Base-by-base conservation (phyloP, 2,797 vertebrate genomes). In the Liasis olivaceus region DNA sequence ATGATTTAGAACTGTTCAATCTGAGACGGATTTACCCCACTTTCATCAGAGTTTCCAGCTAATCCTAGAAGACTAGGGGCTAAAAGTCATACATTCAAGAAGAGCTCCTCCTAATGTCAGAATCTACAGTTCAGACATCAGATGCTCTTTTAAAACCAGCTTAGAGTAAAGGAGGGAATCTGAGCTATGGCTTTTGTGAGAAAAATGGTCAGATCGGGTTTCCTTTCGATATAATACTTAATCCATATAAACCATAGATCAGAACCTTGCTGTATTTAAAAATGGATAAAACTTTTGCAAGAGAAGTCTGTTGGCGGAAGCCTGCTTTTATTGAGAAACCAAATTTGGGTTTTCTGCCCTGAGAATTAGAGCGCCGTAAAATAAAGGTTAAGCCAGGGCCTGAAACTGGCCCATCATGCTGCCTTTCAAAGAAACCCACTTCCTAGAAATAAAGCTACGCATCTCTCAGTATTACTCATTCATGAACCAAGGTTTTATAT, bases 381-480 rank as follows among this genome's bases (percentile, higher is more conserved):
- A 66, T n/a, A 22, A 58, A 9, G 36, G 24, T 62, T 17, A 47
- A 6, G 11, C 42, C 66, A 28, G 58, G 62, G 54, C 56, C 60
- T 66, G 62, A 92, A 85, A 69, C 3, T 14, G 72, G 60, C 24
- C 11, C 5, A 5, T 58, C 87, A 66, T 15, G 77, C n/a, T 85
- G 12, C 62, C 6, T 64, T 85, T 85, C 77, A 89, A 58, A 89
- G 60, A 92, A 89, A 31, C 69, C 24, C 51, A 92, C 66, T 89
- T 89, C 77, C 62, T 47, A 59, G 66, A 89, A 89, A 85, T 62
- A n/a, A 47, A 42, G 5, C 36, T 14, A 17, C n/a, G 15, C 24
- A 15, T 12, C 51, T 56, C 17, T 51, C 28, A 28, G 15, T 3
- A 20, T 58, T 42, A 24, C 2, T 62, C 9, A n/a, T 47, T 59